Evolutionary conservation across 1,140 invertebrate species (phyloP), one percentile per base, ranked within the genome.

Genomic region (Drosophila chauvacae): DNA sequence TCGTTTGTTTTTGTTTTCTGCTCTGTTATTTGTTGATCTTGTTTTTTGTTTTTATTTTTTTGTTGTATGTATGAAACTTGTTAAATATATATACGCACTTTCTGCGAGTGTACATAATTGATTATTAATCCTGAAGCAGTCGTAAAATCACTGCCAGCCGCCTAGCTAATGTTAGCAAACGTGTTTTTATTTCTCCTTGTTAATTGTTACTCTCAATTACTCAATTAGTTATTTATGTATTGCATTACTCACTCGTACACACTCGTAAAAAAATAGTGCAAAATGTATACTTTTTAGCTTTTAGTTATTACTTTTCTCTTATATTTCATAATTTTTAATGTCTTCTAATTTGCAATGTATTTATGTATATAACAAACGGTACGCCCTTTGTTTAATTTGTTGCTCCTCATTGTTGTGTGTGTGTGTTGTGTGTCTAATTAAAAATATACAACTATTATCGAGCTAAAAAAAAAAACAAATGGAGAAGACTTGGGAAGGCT

Each of bases 181-280:
- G 28, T 55, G 9, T 11, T 30, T 53, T 62, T 56, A 37, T 39
- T 45, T 47, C 23, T 66, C 28, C 28, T 44, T 60, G 10, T 16
- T 41, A 18, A 28, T 42, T 28, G 7, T 39, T 58, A 33, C 33
- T 42, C 26, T 59, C 61, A 58, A 33, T 63, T 63, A 41, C 61
- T 63, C 61, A 53, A 20, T 53, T n/a, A 16, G 16, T 55, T 23
- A 55, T 39, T 56, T 3, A 56, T 39, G 33, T 37, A 55, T 55
- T 55, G 51, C 30, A 33, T 16, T 16, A 37, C 51, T 33, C 51
- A 55, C 51, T 55, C 30, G 18, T 5, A 53, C 50, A 53, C 33
- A 55, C 51, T 16, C 66, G 62, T 70, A 70, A 70, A 70, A 70
- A 70, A 70, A 69, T 69, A 69, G 66, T 69, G 66, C 66, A 66